phyloP scores from a whole-genome alignment of 2,113 vertebrate species.

The Alethe diademata region DNA sequence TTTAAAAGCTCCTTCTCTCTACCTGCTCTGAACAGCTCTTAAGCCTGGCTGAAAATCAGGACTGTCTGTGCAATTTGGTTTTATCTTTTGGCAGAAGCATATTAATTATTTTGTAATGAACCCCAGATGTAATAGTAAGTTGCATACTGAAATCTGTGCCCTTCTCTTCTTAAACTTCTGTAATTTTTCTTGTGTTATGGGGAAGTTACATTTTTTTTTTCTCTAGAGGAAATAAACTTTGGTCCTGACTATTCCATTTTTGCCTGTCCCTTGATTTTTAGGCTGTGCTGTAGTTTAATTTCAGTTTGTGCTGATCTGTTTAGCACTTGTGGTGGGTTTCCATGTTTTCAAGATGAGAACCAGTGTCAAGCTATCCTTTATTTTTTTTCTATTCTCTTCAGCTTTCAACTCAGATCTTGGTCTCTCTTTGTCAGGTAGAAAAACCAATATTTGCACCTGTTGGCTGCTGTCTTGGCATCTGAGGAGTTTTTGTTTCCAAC shows the following conservation, averaged over 20 bases:
- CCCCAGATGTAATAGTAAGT: background rate
- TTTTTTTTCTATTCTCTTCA: background rate
- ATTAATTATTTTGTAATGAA: background rate
- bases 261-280: background rate
- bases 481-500: background rate
- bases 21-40: background rate
- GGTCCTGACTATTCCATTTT: background rate
- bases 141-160: background rate
- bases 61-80: background rate
- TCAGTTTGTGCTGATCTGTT: background rate
- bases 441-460: accelerated
- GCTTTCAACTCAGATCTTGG: background rate
- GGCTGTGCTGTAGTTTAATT: background rate
- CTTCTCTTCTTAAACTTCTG: background rate
- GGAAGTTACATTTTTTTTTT: background rate
- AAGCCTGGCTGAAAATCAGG: background rate
- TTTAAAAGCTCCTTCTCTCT: background rate
- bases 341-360: background rate
- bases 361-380: background rate
- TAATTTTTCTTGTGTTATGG: background rate
- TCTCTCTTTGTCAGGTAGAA: background rate
- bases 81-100: background rate
- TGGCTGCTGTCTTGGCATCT: background rate
- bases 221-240: background rate
- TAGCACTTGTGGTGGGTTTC: background rate